A percentile compares a stretch with the other conserved stretches of the same genome.
Evolutionary conservation across 2,113 vertebrate species (phyloP).

Genomic region (Saccopteryx bilineata): DNA sequence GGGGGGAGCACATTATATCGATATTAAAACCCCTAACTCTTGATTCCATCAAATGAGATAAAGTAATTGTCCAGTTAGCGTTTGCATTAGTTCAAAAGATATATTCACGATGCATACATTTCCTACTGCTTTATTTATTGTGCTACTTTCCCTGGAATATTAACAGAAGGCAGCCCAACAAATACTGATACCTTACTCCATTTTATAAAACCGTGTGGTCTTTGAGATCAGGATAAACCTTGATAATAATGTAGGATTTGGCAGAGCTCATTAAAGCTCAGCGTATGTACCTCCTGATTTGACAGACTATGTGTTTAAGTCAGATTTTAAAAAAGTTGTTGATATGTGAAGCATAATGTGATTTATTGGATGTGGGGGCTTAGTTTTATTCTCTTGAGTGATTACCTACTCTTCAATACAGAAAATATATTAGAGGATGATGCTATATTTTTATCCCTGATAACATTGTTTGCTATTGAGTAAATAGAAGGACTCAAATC

Average conservation of each 20-base stretch:
- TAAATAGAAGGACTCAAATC: not conserved
- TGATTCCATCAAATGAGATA: not conserved
- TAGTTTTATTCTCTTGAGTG: slow-evolving; percentile 65
- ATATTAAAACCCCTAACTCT: slow-evolving; percentile 52
- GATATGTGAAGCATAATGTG: slow-evolving; percentile 66
- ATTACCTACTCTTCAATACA: slow-evolving; percentile 59
- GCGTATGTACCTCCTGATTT: slow-evolving; percentile 53
- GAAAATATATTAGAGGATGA: slow-evolving; percentile 52
- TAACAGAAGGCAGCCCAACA: slow-evolving; percentile 66
- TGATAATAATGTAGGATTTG: slow-evolving; percentile 76
- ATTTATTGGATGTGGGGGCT: slow-evolving; percentile 78
- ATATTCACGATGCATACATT: not conserved
- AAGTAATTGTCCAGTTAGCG: slow-evolving; percentile 24
- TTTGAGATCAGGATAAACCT: slow-evolving; percentile 66
- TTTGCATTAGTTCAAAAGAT: slow-evolving; percentile 68
- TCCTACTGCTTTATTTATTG: not conserved
- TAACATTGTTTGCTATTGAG: not conserved
- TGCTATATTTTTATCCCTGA: slow-evolving; percentile 59
- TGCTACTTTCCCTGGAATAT: slow-evolving; percentile 1
- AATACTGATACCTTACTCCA: slow-evolving; percentile 33
- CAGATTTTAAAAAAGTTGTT: slow-evolving; percentile 64
- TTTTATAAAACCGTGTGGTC: slow-evolving; percentile 67
- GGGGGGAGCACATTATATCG: not conserved
- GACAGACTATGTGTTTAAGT: slow-evolving; percentile 74
- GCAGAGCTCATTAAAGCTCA: slow-evolving; percentile 70